Base-by-base conservation (phyloP, 2,797 vertebrate genomes). In the Cynodonichthys magdalenae region DNA sequence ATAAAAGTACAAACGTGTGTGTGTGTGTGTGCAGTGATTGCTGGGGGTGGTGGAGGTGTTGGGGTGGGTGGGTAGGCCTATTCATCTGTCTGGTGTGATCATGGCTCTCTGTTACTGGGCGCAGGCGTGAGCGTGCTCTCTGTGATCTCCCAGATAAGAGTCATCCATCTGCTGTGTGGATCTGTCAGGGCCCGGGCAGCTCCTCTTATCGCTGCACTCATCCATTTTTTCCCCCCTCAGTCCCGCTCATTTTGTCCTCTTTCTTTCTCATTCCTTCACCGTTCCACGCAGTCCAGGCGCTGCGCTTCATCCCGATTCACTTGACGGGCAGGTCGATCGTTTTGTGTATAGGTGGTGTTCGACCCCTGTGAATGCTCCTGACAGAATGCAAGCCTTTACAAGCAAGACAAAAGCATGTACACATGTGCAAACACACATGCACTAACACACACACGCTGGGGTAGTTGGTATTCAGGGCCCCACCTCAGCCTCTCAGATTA, bases 41-140 rank as follows among this genome's bases (percentile, higher is more conserved):
- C 58, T 61, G 58, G 56, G 54, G 65, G 63, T 42, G 41, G 15
- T 15, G 41, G 41, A 1, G 15, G 15, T 15, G 41, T 15, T 4
- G 41, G 15, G 78, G 79, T 10, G 24, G 78, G 79, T 10, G 78
- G 79, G 77, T 46, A 64, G 74, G 71, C 69, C 77, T 70, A 81
- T 88, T 89, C 91, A 84, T 92, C 86, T 90, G 87, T 90, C 89
- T 88, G 83, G 89, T 91, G 91, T 90, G 89, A 90, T 89, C 62
- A 59, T 84, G 86, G 85, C 79, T 82, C 74, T 75, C 70, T 85
- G 86, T 76, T 79, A 89, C 86, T 41, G 72, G 83, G 87, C 77
- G 83, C 36, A 64, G 83, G 85, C 74, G 84, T 81, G 82, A 87
- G 84, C 67, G 41, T 75, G 85, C 82, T 71, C 87, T 86, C 87